These are phyloP conservation scores for Lepidurus couesii DNA, from an alignment of 1,140 invertebrate genomes.

Conservation along the genomic window DNA sequence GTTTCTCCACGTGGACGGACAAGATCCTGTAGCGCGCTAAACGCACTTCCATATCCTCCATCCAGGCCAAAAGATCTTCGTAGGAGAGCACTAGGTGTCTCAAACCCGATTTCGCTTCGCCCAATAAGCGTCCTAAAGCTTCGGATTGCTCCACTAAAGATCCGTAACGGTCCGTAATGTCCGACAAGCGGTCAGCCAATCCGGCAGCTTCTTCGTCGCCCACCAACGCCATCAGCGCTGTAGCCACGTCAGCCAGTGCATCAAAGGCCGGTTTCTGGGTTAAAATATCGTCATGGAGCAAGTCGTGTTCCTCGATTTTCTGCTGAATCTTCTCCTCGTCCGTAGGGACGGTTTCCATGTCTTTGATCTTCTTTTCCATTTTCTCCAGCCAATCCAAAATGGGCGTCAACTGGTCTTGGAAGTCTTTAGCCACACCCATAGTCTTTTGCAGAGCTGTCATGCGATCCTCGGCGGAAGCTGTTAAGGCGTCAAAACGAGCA, in stretches of 20 bases:
- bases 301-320: slow-evolving; percentile 74
- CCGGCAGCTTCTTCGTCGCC: slow-evolving; percentile 83
- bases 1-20: slow-evolving; percentile 82
- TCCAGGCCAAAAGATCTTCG: slow-evolving; percentile 87
- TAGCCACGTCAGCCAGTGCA: slow-evolving; percentile 79
- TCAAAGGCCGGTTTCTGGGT: slow-evolving; percentile 78
- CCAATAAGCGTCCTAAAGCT: slow-evolving; percentile 67
- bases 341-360: slow-evolving; percentile 82
- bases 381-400: slow-evolving; percentile 84
- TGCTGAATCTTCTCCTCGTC: slow-evolving; percentile 89
- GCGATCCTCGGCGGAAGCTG: slow-evolving; percentile 70
- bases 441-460: slow-evolving; percentile 82
- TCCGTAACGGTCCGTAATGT: slow-evolving; percentile 63
- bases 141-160: slow-evolving; percentile 74
- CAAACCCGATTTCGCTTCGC: slow-evolving; percentile 73
- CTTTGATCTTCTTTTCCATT: slow-evolving; percentile 77
- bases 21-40: slow-evolving; percentile 71
- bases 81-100: slow-evolving; percentile 83
- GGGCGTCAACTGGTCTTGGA: slow-evolving; percentile 82
- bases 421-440: slow-evolving; percentile 76
- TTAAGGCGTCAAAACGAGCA: slow-evolving; percentile 73
- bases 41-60: slow-evolving; percentile 81
- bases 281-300: slow-evolving; percentile 79
- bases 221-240: slow-evolving; percentile 77
- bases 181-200: slow-evolving; percentile 78